Evolutionary conservation across 2,888 invertebrate genomes (phyloP).

Genomic region (Tinea trinotella): DNA sequence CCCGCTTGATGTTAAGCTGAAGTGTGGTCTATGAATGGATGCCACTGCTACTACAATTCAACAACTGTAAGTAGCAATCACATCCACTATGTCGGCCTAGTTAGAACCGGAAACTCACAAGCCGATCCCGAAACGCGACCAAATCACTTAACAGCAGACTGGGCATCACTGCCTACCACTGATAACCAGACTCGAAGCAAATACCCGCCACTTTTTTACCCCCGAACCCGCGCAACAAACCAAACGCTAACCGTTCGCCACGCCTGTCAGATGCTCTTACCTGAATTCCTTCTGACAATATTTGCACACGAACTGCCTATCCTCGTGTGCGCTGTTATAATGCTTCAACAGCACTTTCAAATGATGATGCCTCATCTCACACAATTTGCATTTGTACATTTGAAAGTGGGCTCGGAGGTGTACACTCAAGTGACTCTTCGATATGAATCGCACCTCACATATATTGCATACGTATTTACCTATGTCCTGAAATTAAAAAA

Average conservation of each 20-base stretch:
- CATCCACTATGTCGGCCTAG: background rate
- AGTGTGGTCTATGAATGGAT: no score
- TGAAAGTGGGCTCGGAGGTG: background rate
- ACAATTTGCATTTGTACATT: background rate
- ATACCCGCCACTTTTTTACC: no score
- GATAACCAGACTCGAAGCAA: no score
- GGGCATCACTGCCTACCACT: no score
- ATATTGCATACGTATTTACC: slow-evolving; percentile 12
- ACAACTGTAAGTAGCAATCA: no score
- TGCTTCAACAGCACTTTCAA: background rate
- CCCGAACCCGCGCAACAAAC: background rate
- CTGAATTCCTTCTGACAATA: background rate
- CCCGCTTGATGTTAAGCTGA: no score
- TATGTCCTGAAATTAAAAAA: background rate
- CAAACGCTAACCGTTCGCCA: background rate
- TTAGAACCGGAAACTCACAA: background rate
- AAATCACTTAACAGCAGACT: no score
- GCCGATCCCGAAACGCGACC: background rate
- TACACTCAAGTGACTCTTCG: background rate
- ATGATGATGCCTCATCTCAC: background rate
- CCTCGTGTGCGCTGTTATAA: background rate
- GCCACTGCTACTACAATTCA: no score
- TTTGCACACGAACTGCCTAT: background rate
- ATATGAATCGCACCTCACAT: background rate
- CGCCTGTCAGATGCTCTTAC: background rate